phyloP scores from a whole-genome alignment of 2,797 vertebrate species.

The Eidolon dupreanum region DNA sequence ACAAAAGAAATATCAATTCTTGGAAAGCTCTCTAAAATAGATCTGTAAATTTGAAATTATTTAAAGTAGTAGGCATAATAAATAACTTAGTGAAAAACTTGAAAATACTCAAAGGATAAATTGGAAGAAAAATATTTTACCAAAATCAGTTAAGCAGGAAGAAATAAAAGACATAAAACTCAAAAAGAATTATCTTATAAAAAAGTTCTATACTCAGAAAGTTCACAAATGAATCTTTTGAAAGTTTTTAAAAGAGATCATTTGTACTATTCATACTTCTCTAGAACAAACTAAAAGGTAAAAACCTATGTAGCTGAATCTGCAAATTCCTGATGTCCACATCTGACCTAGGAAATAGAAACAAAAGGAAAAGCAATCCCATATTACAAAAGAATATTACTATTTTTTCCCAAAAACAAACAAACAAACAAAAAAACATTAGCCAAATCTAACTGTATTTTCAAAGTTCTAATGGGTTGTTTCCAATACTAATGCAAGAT shows the following conservation, averaged over 20 bases:
- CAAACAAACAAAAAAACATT: background rate
- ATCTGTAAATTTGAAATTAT: background rate
- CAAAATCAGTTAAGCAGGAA: background rate
- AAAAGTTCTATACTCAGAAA: background rate
- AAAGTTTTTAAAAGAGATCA: background rate
- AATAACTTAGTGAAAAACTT: background rate
- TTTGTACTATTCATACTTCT: background rate
- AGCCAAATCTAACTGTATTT: background rate
- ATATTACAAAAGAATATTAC: background rate
- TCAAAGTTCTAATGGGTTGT: background rate
- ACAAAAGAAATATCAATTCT: background rate
- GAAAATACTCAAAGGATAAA: background rate
- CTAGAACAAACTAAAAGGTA: background rate
- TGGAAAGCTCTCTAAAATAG: background rate
- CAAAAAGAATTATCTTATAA: background rate
- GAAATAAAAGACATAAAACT: background rate
- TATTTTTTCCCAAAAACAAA: too few relatives aligned
- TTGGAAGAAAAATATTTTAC: background rate
- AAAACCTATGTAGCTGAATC: background rate
- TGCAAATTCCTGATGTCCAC: background rate
- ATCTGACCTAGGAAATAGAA: background rate
- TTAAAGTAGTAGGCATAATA: background rate
- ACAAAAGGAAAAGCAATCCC: background rate
- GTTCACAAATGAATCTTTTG: background rate
- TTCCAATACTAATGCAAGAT: background rate